phyloP scores from a whole-genome alignment of 2,113 vertebrate species.

The Merops nubicus region DNA sequence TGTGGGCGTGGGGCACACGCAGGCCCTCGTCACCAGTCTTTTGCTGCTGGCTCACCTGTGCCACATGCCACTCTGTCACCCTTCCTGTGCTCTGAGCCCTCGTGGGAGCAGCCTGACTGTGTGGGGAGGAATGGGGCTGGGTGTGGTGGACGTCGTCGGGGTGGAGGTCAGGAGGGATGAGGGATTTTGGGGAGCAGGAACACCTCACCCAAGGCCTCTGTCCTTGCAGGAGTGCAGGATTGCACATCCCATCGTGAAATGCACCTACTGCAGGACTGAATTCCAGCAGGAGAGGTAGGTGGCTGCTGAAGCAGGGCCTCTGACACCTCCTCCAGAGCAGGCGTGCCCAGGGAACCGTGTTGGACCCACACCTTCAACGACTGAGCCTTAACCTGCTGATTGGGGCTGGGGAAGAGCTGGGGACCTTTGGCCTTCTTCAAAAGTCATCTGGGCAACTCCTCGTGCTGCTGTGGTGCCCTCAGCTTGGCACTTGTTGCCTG shows the following conservation, averaged over 20 bases:
- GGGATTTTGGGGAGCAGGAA: neutral
- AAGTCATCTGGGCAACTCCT: neutral
- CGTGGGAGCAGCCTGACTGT: neutral
- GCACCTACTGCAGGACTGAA: conserved; percentile 83
- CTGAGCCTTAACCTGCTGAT: neutral
- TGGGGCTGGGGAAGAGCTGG: neutral
- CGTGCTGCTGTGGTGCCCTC: neutral
- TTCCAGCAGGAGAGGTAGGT: conserved; percentile 83
- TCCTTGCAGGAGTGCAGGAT: conserved; percentile 80
- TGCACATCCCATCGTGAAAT: conserved; percentile 83
- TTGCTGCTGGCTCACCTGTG: neutral
- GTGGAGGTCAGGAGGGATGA: neutral
- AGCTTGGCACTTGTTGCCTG: neutral
- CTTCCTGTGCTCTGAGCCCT: neutral
- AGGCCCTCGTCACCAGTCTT: accelerated
- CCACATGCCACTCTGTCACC: neutral
- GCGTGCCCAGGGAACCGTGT: accelerated
- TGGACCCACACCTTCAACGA: neutral
- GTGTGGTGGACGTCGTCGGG: neutral
- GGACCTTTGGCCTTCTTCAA: neutral
- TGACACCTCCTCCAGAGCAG: neutral
- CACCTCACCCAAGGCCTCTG: neutral
- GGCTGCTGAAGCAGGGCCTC: neutral
- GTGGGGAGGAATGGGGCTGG: neutral
- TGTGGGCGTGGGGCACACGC: neutral